Conservation (phyloP, 2,797 vertebrate species). For the Neopelma chrysocephalum region DNA sequence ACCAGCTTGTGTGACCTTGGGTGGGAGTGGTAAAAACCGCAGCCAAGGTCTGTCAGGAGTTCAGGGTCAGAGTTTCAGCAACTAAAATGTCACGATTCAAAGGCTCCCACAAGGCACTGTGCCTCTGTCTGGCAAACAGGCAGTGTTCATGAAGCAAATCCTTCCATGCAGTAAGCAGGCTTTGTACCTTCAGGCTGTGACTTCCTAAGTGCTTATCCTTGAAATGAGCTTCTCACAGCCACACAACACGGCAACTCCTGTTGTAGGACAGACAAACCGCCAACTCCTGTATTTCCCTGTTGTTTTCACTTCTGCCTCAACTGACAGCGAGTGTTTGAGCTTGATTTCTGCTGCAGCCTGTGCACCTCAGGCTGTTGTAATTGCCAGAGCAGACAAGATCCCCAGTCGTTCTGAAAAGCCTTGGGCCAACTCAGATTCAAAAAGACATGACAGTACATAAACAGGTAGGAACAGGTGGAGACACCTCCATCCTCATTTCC, state of each 20-base stretch:
- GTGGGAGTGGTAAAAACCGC: background rate
- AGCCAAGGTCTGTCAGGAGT: background rate
- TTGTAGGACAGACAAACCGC: background rate
- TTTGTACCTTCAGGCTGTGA: background rate
- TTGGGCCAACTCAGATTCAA: background rate
- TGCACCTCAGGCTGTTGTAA: background rate
- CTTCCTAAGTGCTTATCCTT: background rate
- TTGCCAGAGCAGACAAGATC: background rate
- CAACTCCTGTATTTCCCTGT: background rate
- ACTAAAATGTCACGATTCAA: background rate
- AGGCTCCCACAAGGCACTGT: background rate
- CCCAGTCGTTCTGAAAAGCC: background rate
- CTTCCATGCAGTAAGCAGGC: background rate
- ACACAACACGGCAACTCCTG: accelerated
- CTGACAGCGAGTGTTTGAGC: background rate
- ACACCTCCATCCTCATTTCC: background rate
- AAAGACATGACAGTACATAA: background rate
- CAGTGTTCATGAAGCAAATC: background rate
- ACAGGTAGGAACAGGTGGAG: background rate
- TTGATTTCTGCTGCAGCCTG: background rate
- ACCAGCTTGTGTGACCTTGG: background rate
- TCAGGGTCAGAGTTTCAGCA: background rate
- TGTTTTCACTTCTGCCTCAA: background rate
- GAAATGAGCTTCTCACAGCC: background rate
- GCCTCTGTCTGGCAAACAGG: background rate